Conservation (phyloP, 2,113 vertebrate species). For the Serilophus lunatus region DNA sequence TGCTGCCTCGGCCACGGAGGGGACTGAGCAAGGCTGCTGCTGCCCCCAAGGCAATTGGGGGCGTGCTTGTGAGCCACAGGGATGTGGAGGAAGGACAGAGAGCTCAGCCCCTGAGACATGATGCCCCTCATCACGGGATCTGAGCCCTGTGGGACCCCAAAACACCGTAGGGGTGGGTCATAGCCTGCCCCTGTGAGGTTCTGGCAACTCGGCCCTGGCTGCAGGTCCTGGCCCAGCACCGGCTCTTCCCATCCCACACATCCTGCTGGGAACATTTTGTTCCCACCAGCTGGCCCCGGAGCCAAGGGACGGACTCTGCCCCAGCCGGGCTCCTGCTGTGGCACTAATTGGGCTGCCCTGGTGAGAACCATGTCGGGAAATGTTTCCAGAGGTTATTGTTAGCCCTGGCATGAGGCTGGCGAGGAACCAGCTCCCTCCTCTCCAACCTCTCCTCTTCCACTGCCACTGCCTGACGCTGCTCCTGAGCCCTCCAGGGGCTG, state of each 20-base stretch:
- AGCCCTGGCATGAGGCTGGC: conserved; percentile 59
- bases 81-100: neutral
- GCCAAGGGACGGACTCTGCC: conserved; percentile 39
- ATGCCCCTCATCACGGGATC: neutral
- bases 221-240: neutral
- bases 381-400: conserved; percentile 33
- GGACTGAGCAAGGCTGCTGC: accelerated
- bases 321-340: conserved; percentile 52
- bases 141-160: neutral
- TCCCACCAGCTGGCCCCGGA: neutral
- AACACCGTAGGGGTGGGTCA: accelerated
- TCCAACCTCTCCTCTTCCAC: neutral
- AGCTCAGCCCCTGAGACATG: accelerated
- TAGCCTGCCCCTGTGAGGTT: neutral
- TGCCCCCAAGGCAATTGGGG: neutral
- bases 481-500: neutral
- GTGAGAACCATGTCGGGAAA: conserved; percentile 25
- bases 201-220: neutral
- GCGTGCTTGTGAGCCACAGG: accelerated
- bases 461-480: accelerated
- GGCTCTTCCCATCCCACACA: neutral
- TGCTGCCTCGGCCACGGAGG: neutral
- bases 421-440: conserved; percentile 44
- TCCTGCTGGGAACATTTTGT: conserved; percentile 42
- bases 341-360: conserved; percentile 57